Percentiles rank a stretch among this genome's conserved stretches.
Conservation (phyloP, 1,140 invertebrate species). For the Achroia grisella region DNA sequence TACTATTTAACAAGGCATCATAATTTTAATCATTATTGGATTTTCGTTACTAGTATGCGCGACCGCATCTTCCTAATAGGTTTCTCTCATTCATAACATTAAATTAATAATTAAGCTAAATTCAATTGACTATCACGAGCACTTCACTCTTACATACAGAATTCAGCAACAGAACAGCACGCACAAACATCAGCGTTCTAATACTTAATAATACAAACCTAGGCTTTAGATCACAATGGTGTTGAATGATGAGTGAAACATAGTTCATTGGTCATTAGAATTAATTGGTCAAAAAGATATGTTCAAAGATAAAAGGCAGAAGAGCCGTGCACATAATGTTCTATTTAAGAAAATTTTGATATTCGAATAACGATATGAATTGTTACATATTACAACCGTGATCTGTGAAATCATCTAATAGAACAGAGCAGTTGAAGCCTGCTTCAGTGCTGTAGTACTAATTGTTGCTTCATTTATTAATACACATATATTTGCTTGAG, state of each 20-base stretch:
- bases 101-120: conserved; percentile 71
- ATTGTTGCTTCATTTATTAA: conserved; percentile 64
- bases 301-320: conserved; percentile 44
- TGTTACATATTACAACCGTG: conserved; percentile 44
- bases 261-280: conserved; percentile 55
- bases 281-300: conserved; percentile 70
- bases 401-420: conserved; percentile 39
- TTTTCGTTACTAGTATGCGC: conserved; percentile 73
- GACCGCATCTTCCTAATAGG: conserved; percentile 70
- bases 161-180: conserved; percentile 57
- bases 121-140: conserved; percentile 70
- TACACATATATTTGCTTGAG: conserved; percentile 93
- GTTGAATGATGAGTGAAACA: conserved; percentile 50
- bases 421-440: conserved; percentile 43
- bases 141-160: conserved; percentile 44
- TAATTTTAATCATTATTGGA: conserved; percentile 70
- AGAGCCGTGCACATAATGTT: conserved; percentile 41
- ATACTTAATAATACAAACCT: conserved; percentile 73
- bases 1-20: conserved; percentile 66
- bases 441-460: conserved; percentile 47
- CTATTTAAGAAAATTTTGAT: conserved; percentile 44
- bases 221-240: conserved; percentile 66
- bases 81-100: conserved; percentile 59
- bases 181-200: conserved; percentile 64
- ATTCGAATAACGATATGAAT: conserved; percentile 57